Evolutionary conservation across 2,113 vertebrate species (phyloP), one percentile per base, ranked within the genome.

Genomic region (Alligator sinensis): DNA sequence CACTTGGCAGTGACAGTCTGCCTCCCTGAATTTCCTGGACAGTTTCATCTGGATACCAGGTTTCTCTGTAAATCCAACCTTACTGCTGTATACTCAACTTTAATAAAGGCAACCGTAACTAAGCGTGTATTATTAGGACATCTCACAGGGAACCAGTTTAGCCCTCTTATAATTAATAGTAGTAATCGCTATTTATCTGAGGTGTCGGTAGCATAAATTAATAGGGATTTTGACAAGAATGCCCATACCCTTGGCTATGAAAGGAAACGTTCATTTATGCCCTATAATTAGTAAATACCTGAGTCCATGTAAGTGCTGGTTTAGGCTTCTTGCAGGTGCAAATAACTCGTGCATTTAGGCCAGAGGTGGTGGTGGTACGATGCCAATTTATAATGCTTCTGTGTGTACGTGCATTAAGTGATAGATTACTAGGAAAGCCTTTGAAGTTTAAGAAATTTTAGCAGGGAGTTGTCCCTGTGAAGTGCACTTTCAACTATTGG

Each of bases 341-440:
- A 14, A 0, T 76, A 17, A 28, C 34, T 0, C 1, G 0, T 63
- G 66, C 64, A 30, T 30, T 0, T 87, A 68, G 28, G 5, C 60
- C 83, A 58, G 75, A 86, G 87, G 25, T 85, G n/a, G 16, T 86
- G 81, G 16, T 86, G 81, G 16, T 7, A 70, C 34, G 80, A 34
- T 61, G 63, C 27, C 66, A 30, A 76, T 25, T 22, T 76, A 38
- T 27, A 34, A 63, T 62, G 55, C 25, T 58, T 24, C 58, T 74
- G 76, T 0, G 1, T 30, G 9, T n/a, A 68, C 34, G 4, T 34
- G 14, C 80, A 34, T 78, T 66, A 30, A 4, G 12, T 11, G 11
- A 2, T 15, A 74, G n/a, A 5, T 72, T 5, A 17, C 7, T 7
- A 10, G 11, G 5, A 61, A 75, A 54, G n/a, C 25, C 17, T 84